Base-by-base conservation (phyloP, 2,113 vertebrate genomes). In the Cephalophus harveyi region DNA sequence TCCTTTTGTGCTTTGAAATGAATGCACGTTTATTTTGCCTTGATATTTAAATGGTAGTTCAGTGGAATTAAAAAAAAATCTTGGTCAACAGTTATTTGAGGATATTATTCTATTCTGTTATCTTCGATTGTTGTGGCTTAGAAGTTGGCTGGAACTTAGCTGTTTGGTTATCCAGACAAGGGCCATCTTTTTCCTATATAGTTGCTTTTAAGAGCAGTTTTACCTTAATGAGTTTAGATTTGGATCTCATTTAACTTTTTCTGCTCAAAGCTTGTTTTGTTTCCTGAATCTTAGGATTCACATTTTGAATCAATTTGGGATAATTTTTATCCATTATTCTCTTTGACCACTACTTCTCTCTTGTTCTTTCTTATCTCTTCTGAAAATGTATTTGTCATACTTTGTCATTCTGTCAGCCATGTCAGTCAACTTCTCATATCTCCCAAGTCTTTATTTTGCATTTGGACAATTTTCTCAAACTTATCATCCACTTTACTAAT, bases 141-240 rank as follows among this genome's bases (percentile, higher is more conserved):
- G 40, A 89, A 48, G 30, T 82, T 43, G 36, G 21, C 60, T 67
- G 19, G n/a, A 74, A 74, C n/a, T 74, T 40, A 23, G n/a, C 67
- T 40, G 11, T 76, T 71, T 82, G 64, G 16, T 67, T 62, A 57
- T 90, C n/a, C 23, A 16, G 11, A 54, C 83, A 33, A 55, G 46
- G 21, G n/a, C 54, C 25, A 3, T 50, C 15, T 40, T 94, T 54
- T 96, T 78, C 36, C 33, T 36, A 25, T 52, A 19, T 48, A 33
- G 36, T 89, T 91, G 57, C 87, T 96, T 94, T 64, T 82, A 95
- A 94, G 55, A 96, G 28, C 59, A 78, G 13, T 95, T 96, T 87
- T 90, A 48, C 40, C 40, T 95, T 30, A 81, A 23, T 92, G 62
- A 86, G 57, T 94, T 95, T 89, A 76, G 59, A 89, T 92, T 87